A percentile compares a stretch with the other conserved stretches of the same genome.
Conservation (phyloP, 2,113 vertebrate species). For the Hystrix brachyura region DNA sequence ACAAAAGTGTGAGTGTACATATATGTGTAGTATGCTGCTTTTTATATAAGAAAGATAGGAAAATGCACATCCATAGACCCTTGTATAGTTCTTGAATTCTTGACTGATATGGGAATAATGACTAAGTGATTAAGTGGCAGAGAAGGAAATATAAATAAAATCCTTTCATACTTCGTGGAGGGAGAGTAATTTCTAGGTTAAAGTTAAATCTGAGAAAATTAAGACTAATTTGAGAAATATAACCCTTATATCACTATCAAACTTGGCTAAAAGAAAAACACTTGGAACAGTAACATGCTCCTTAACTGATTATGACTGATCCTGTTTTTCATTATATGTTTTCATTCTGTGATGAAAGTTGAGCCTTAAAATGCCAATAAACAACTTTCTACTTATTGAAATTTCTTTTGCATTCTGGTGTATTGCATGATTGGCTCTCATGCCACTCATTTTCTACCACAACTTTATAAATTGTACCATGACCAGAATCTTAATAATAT, state of each 20-base stretch:
- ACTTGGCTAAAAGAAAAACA: neutral
- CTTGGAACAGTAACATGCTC: neutral
- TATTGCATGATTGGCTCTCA: neutral
- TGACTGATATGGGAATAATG: neutral
- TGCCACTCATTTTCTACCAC: neutral
- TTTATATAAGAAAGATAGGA: neutral
- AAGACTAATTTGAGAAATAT: neutral
- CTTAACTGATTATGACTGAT: conserved; percentile 29
- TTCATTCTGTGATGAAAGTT: conserved; percentile 30
- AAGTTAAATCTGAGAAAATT: conserved; percentile 28
- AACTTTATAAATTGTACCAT: neutral
- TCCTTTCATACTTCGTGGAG: neutral
- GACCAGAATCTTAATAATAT: neutral
- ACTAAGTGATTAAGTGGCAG: neutral
- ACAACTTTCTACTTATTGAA: neutral
- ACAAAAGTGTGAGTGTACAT: neutral
- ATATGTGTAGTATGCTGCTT: neutral
- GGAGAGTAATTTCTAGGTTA: conserved; percentile 30
- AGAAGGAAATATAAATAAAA: neutral
- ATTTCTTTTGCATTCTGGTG: neutral
- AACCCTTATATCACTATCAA: neutral
- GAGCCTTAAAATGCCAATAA: neutral
- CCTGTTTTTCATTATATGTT: conserved; percentile 24
- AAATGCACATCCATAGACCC: neutral
- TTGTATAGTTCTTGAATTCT: neutral